Percentiles rank a stretch among this genome's conserved stretches.
phyloP scores from a whole-genome alignment of 1,140 invertebrate species.

The Bactericera cockerelli region DNA sequence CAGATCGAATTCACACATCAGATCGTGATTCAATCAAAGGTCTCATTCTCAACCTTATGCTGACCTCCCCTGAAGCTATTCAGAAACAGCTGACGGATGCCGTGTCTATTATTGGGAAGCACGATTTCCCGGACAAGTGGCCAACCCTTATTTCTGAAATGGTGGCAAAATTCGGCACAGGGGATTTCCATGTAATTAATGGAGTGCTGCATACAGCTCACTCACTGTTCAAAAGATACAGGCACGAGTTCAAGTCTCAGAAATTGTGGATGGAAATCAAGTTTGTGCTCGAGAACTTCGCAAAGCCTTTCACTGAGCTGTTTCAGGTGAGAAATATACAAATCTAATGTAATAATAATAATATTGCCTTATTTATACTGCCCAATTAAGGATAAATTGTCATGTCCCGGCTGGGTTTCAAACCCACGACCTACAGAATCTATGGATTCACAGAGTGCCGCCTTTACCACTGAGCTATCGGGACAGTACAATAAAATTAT shows the following conservation, averaged over 20 bases:
- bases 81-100: constrained; percentile 93
- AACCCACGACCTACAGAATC: too few species aligned
- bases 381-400: too few species aligned
- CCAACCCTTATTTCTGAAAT: constrained; percentile 74
- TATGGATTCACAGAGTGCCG: too few species aligned
- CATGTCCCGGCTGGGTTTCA: too few species aligned
- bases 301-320: constrained; percentile 80
- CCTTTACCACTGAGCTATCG: too few species aligned
- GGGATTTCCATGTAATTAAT: constrained; percentile 90
- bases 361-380: too few species aligned
- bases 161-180: constrained; percentile 80
- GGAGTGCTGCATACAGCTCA: constrained; percentile 87
- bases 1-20: constrained; percentile 60
- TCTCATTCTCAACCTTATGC: constrained; percentile 81
- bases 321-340: constrained; percentile 59
- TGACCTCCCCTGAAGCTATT: constrained; percentile 72
- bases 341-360: too few species aligned
- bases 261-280: constrained; percentile 92
- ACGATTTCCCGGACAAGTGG: constrained; percentile 93
- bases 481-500: too few species aligned
- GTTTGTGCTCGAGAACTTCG: constrained; percentile 86
- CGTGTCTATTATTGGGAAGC: constrained; percentile 82
- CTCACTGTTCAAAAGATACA: constrained; percentile 89
- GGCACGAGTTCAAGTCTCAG: constrained; percentile 91
- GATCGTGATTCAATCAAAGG: constrained; percentile 70